phyloP scores from a whole-genome alignment of 2,888 invertebrate species.

The Camponotus fellah region DNA sequence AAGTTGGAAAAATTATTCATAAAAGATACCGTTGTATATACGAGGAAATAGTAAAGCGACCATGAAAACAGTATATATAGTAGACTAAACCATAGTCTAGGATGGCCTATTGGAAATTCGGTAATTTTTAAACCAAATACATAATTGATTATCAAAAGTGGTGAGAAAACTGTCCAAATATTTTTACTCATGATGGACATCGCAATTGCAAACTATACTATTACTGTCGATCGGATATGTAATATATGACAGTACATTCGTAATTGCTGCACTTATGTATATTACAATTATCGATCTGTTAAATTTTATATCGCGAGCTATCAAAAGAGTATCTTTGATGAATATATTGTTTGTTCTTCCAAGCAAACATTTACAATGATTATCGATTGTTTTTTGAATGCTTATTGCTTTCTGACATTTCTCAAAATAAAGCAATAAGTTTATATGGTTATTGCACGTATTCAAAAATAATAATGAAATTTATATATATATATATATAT shows the following conservation, averaged over 20 bases:
- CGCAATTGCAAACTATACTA: background rate
- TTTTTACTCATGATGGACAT: background rate
- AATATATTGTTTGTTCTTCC: background rate
- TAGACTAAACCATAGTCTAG: background rate
- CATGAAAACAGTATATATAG: background rate
- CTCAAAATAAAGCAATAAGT: too few relatives aligned
- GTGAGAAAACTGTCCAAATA: background rate
- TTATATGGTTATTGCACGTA: background rate
- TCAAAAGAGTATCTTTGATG: background rate
- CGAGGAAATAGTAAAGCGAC: background rate
- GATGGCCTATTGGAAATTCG: background rate
- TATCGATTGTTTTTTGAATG: background rate
- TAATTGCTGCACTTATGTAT: background rate
- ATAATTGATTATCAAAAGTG: slow-evolving; percentile 7
- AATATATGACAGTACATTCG: too few relatives aligned
- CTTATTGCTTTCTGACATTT: background rate
- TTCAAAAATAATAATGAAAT: background rate
- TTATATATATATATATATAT: too few relatives aligned
- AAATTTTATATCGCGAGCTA: background rate
- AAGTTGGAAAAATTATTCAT: background rate
- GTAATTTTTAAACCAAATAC: slow-evolving; percentile 15
- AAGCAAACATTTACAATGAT: background rate
- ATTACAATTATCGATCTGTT: background rate
- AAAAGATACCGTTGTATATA: background rate
- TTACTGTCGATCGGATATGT: background rate